Evolutionary conservation across 2,888 invertebrate species (phyloP), one percentile per base, ranked within the genome.

Genomic region (Portevinia maculata): DNA sequence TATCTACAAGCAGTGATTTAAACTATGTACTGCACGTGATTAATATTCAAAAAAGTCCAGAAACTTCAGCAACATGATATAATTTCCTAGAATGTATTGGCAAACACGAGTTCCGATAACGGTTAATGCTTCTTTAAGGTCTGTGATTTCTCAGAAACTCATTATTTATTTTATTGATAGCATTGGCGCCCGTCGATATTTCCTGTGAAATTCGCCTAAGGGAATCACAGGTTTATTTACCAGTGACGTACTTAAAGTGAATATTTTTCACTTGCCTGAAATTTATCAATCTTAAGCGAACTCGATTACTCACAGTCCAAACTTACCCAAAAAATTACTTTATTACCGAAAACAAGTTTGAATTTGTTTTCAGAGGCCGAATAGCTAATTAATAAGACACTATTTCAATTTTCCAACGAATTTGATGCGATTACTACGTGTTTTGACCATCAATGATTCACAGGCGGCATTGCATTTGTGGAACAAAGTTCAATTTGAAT

Each of bases 401-500:
- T 19, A 48, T 59, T 9, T 28, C 13, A 48, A 37, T 57, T 44
- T 44, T 55, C 67, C 46, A 69, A n/a, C 21, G 46, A 57, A 57
- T 19, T 46, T 17, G 17, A 21, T n/a, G 15, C 13, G 24, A 60
- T 52, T 41, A 11, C 50, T 39, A 7, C 5, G 11, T 34, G 24
- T 15, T 60, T 48, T 46, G 60, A 11, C 32, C 62, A n/a, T 15
- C 48, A 13, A 52, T 70, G 70, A 59, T 30, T 70, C 70, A 60
- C 28, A 9, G 19, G 11, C 15, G 15, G 39, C 5, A 32, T n/a
- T 62, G 52, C 62, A 71, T 62, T 34, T 53, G 13, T 37, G 52
- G 60, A 71, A 62, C 74, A 55, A 57, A 74, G 74, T 74, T 65
- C 48, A 65, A 48, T 21, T 55, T 28, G 15, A 19, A 30, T 55